Base-by-base conservation (phyloP, 2,113 vertebrate species). In the Odontophorus gujanensis region DNA sequence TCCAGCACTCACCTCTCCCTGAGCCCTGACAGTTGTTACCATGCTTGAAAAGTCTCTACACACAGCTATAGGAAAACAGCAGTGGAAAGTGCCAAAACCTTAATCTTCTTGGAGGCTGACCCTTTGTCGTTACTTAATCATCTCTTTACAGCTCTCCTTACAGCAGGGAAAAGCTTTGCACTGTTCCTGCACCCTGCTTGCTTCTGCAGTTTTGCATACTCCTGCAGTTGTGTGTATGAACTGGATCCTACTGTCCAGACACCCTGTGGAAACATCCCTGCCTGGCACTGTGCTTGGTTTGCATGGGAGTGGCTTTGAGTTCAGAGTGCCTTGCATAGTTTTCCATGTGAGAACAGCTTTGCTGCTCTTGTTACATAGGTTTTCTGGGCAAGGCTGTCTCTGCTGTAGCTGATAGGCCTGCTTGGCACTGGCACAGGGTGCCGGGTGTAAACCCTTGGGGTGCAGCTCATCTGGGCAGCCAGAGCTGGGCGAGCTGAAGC, bases 171-270 rank as follows among this genome's bases (percentile, higher is more conserved):
- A 57, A 73, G 45, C 42, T 87, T 73, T 87, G 53, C 38, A 66
- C 4, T 0, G 0, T 68, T 34, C 40, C 66, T 53, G 28, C 20
- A 13, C 57, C 43, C 7, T 3, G 26, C 26, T 13, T 86, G 2
- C 55, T 76, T 81, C 66, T 73, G 66, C 51, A 86, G 65, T 80
- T 47, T 15, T 43, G n/a, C 30, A 26, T 28, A 48, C 55, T 53
- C 26, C 53, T 90, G 38, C 32, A 48, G 50, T 13, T 1, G 0
- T 20, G 16, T 55, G 40, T 50, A 21, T 0, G 1, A 48, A 17
- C 7, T 5, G 5, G 32, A 36, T 62, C 40, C 36, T 57, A 32
- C 43, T 15, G 9, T 34, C 51, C 24, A 32, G 45, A 21, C 20
- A 76, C 9, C 38, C 7, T 47, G 43, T 22, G 43, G 28, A 51